Base-by-base conservation (phyloP, 2,797 vertebrate species). In the Balearica regulorum region DNA sequence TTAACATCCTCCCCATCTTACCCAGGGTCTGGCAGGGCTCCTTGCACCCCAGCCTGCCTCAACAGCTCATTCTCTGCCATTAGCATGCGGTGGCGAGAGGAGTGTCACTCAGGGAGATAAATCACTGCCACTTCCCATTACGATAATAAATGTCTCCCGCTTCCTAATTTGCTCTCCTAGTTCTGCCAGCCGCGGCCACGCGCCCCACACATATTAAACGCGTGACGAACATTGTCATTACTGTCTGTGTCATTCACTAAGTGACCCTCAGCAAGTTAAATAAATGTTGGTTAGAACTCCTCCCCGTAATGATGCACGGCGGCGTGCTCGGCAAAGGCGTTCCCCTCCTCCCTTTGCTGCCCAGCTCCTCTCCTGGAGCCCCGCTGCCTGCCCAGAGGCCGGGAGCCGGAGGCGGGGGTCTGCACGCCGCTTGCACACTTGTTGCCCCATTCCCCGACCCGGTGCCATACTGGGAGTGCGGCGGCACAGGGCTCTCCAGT, bases 171-270 rank as follows among this genome's bases (percentile, higher is more conserved):
- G 54, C 65, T 58, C 44, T 70, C n/a, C 44, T 10, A 2, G 71
- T 64, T 49, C 66, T 64, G 66, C 60, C 81, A 43, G 71, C 25
- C 14, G 2, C 0, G 11, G 44, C 53, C 1, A 0, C 0, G 6
- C 64, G 81, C 75, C 64, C n/a, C 4, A 10, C 70, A 46, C 22
- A 3, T 31, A 22, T 35, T 41, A 35, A 76, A 65, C 6, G 39
- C 4, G 1, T 25, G 35, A 39, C 3, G 9, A 84, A 44, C 53
- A 2, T 13, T 11, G 18, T 51, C 80, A 17, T 70, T 46, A 11
- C 29, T 24, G 46, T 8, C 35, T 5, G 5, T 84, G 53, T 71
- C 68, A 29, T 22, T 64, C 58, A 28, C 64, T 44, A 44, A 61
- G 48, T 14, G 89, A 44, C 72, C 73, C 55, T 37, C 53, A 22